Base-by-base conservation (phyloP, 2,888 invertebrate genomes). In the Oligia strigilis region DNA sequence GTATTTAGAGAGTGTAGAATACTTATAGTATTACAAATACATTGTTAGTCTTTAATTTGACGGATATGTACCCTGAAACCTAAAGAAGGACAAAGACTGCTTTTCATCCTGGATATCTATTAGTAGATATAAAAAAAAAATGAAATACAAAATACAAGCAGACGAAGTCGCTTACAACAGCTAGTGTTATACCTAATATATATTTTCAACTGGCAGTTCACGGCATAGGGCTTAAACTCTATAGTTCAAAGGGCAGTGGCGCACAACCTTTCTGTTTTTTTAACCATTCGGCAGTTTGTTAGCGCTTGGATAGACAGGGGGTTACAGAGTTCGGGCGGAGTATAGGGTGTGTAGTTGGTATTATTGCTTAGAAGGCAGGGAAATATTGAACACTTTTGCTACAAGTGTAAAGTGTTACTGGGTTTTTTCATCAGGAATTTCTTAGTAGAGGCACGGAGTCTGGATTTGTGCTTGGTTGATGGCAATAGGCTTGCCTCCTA, bases 231-330 rank as follows among this genome's bases (percentile, higher is more conserved):
- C 43, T 62, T 66, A 58, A 81, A 65, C 64, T 58, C 23, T 11
- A 49, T 58, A 52, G 69, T 77, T 77, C 77, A 82, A 82, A 82
- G 64, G 72, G 77, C 36, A 66, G 19, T n/a, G 64, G 58, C 58
- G 19, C 58, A 36, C 43, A 70, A 77, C 52, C 29, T 77, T 73
- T 73, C 9, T 43, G 23, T 65, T 70, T 77, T 76, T 81, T 72
- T 70, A 5, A 1, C 4, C 17, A 40, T 49, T 55, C n/a, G 69
- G 29, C 17, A 72, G 66, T 77, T 77, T 77, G 77, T 70, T 65
- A 73, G 43, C 8, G 43, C 19, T 55, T 75, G 60, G 52, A 55
- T 62, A 49, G 52, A 40, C 19, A n/a, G n/a, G 6, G 81, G 23
- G 29, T 43, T 65, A 46, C 36, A 58, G 14, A n/a, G 43, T n/a